A percentile compares a stretch with the other conserved stretches of the same genome.
Conservation (phyloP, 2,797 vertebrate species). For the Macropodus opercularis region DNA sequence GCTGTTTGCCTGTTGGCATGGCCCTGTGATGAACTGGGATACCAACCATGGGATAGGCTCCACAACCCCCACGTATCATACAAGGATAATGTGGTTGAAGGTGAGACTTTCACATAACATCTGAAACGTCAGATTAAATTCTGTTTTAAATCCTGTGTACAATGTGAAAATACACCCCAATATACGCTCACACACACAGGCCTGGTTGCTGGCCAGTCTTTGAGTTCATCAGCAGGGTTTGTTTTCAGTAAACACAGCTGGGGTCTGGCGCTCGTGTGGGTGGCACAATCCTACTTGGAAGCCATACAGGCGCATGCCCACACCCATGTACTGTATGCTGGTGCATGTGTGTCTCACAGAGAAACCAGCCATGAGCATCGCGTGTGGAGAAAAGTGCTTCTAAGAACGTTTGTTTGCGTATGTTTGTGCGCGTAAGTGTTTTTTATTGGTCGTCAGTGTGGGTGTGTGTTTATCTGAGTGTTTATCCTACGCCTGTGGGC, state of each 20-base stretch:
- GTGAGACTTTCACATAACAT: too few relatives aligned
- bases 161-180: too few relatives aligned
- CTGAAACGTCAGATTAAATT: too few relatives aligned
- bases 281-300: constrained; percentile 58
- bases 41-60: too few relatives aligned
- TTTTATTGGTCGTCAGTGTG: constrained; percentile 51
- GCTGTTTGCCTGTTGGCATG: too few relatives aligned
- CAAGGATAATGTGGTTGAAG: too few relatives aligned
- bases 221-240: constrained; percentile 59
- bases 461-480: constrained; percentile 63
- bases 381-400: constrained; percentile 13
- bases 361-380: constrained; percentile 16
- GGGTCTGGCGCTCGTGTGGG: constrained; percentile 54
- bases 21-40: too few relatives aligned
- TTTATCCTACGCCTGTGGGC: constrained; percentile 52
- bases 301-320: constrained; percentile 26
- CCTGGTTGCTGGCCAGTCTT: constrained; percentile 36
- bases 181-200: too few relatives aligned
- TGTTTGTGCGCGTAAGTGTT: constrained; percentile 41
- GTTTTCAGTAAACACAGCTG: constrained; percentile 72
- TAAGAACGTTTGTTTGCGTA: constrained; percentile 26
- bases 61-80: too few relatives aligned
- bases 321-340: constrained; percentile 29
- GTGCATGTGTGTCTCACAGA: constrained; percentile 20
- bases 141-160: too few relatives aligned